Evolutionary conservation across 2,113 vertebrate genomes (phyloP).

Genomic region (Urocitellus parryii): DNA sequence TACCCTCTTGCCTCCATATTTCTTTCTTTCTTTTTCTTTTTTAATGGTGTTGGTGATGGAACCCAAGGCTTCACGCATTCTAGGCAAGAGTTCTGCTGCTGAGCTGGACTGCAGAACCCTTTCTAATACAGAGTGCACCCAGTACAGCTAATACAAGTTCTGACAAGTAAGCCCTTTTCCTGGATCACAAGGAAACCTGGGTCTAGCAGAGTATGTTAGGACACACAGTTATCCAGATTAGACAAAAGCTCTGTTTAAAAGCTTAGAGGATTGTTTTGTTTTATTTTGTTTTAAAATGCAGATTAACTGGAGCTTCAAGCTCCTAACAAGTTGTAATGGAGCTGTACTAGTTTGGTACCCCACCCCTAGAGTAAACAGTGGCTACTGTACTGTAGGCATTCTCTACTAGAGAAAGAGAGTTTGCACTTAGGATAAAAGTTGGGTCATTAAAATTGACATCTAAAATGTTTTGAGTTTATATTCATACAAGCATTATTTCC

Average conservation of each 20-base stretch:
- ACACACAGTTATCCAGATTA: conserved; percentile 19
- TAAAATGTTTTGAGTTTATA: too few species aligned
- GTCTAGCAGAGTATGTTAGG: neutral
- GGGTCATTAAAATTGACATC: too few species aligned
- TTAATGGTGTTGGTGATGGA: neutral
- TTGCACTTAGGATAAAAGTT: conserved; percentile 33
- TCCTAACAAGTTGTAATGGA: conserved; percentile 35
- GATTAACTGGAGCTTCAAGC: conserved; percentile 56
- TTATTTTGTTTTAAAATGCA: neutral
- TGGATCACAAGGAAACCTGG: conserved; percentile 21
- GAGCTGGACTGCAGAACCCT: neutral
- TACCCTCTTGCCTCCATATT: neutral
- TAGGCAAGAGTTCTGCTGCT: neutral
- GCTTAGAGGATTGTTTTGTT: neutral
- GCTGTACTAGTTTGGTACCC: neutral
- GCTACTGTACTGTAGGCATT: neutral
- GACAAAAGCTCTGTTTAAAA: conserved; percentile 50
- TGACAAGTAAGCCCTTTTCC: conserved; percentile 31
- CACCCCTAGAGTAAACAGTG: neutral
- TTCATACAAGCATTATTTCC: too few species aligned
- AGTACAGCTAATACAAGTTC: neutral
- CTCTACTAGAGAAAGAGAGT: conserved; percentile 62
- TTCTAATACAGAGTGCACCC: neutral
- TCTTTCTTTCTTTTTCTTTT: neutral
- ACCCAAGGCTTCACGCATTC: neutral